phyloP scores from a whole-genome alignment of 2,113 vertebrate genomes.

The Odobenus rosmarus region DNA sequence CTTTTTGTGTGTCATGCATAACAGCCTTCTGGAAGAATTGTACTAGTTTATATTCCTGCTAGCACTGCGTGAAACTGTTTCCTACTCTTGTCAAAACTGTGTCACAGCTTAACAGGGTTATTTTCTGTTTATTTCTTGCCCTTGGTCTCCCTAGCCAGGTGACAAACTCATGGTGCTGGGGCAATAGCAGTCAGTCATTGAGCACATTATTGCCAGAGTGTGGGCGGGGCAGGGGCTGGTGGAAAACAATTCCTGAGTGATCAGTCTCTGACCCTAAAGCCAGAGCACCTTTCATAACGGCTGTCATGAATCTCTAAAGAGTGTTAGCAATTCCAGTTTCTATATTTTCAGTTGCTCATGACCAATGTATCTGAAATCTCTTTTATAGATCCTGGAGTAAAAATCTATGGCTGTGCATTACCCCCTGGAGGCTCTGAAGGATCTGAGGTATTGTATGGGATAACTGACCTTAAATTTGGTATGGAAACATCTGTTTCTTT shows the following conservation, averaged over 20 bases:
- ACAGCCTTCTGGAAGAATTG: background rate
- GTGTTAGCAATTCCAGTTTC: background rate
- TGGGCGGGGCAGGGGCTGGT: background rate
- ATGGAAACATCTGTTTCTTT: background rate
- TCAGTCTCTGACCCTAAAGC: background rate
- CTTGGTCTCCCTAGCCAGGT: background rate
- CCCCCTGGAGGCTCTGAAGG: constrained; percentile 89
- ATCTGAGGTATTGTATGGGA: constrained; percentile 88
- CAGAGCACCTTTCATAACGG: background rate
- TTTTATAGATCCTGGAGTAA: constrained; percentile 83
- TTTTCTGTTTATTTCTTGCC: background rate
- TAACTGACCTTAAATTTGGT: background rate
- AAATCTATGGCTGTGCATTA: constrained; percentile 86
- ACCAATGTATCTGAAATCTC: constrained; percentile 40
- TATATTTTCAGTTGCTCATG: background rate
- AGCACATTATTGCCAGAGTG: too few relatives aligned
- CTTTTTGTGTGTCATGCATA: background rate
- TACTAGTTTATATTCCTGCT: background rate
- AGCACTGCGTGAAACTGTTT: background rate
- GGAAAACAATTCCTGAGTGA: accelerated
- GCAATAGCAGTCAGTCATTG: background rate
- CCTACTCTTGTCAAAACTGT: background rate
- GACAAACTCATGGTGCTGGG: accelerated
- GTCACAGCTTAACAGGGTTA: background rate
- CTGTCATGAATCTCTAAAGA: background rate